These are phyloP conservation scores for Troides oblongomaculatus DNA, from an alignment of 2,888 invertebrate genomes.

Conservation along the genomic window DNA sequence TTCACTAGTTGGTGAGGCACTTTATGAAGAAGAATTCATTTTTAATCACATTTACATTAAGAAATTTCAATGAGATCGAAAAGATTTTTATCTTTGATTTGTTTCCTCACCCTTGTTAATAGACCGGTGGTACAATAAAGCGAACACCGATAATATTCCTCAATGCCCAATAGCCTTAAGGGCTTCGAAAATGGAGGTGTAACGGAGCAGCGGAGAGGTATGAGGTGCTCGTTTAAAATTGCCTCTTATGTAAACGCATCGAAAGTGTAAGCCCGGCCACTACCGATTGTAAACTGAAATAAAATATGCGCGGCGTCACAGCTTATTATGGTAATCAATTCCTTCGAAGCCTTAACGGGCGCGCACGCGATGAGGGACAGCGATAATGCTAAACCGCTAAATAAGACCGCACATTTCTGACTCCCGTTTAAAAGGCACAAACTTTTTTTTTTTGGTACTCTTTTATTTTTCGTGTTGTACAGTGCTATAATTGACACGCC, in stretches of 20 bases:
- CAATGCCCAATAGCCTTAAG: no score
- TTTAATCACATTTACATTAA: no score
- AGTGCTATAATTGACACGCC: no score
- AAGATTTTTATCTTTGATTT: no score
- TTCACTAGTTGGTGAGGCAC: no score
- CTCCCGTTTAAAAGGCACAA: constrained; percentile 18
- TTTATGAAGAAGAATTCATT: no score
- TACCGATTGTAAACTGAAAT: constrained; percentile 32
- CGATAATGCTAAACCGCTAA: constrained; percentile 25
- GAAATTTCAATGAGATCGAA: no score
- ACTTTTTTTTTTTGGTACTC: background rate
- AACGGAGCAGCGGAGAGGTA: constrained; percentile 1
- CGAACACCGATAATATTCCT: no score
- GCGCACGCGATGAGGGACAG: constrained; percentile 28
- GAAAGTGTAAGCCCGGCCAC: constrained; percentile 26
- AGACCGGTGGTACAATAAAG: no score
- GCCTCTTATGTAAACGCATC: constrained; percentile 11
- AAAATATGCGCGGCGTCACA: constrained; percentile 37
- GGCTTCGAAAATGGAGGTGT: no score
- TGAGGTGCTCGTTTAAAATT: background rate
- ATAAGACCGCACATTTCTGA: constrained; percentile 15
- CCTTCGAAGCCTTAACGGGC: constrained; percentile 19
- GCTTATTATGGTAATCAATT: constrained; percentile 44
- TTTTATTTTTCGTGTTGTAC: no score
- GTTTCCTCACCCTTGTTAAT: no score